Evolutionary conservation across 2,888 invertebrate genomes (phyloP).

Genomic region (Podabrus alpinus): DNA sequence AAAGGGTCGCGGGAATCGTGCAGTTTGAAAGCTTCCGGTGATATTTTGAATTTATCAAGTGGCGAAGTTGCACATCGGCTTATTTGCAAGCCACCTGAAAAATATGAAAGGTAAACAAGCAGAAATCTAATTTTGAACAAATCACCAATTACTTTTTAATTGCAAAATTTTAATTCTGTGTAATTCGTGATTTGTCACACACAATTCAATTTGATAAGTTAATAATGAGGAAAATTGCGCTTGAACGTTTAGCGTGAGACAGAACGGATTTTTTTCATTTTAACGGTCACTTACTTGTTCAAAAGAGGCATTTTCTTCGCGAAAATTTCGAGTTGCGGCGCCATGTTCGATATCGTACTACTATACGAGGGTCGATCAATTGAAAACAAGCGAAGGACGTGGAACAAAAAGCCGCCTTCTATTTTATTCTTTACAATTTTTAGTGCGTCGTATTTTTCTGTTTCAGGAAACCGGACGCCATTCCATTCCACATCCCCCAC

Average conservation of each 20-base stretch:
- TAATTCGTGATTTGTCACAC: neutral
- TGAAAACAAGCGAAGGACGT: neutral
- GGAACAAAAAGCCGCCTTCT: neutral
- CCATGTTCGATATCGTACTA: neutral
- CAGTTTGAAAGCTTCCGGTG: neutral
- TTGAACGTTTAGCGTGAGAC: neutral
- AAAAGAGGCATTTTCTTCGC: neutral
- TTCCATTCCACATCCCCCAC: constrained; percentile 51
- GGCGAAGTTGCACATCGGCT: constrained; percentile 5
- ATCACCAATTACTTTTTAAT: neutral
- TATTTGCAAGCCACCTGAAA: constrained; percentile 31
- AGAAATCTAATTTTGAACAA: neutral
- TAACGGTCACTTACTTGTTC: neutral
- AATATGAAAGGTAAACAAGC: constrained; percentile 24
- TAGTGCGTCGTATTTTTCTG: no score
- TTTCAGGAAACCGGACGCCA: constrained; percentile 24
- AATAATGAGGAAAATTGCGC: neutral
- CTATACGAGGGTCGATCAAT: neutral
- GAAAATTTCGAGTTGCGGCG: neutral
- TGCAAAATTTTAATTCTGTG: neutral
- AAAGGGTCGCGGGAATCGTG: neutral
- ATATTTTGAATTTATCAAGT: neutral
- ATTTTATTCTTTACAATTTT: no score
- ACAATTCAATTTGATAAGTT: neutral
- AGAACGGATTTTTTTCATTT: neutral